Evolutionary conservation across 2,797 vertebrate genomes (phyloP).

Genomic region (Sebastes jordani): DNA sequence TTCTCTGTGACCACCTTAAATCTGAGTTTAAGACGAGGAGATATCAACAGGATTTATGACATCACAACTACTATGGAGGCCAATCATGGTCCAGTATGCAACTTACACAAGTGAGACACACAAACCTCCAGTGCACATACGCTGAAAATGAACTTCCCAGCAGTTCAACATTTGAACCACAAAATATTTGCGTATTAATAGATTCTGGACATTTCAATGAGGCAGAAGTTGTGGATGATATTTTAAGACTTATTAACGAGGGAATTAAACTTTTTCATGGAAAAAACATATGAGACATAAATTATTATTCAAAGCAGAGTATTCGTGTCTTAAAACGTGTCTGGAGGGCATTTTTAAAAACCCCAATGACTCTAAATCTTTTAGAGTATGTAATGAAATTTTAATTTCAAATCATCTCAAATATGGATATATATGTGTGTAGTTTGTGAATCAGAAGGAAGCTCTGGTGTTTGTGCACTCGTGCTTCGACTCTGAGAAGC

Average conservation of each 20-base stretch:
- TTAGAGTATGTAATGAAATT: neutral
- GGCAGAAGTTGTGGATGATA: neutral
- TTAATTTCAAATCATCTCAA: neutral
- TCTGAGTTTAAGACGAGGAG: neutral
- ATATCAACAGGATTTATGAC: neutral
- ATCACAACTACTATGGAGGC: neutral
- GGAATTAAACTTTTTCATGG: neutral
- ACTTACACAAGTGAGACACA: neutral
- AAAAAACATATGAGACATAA: neutral
- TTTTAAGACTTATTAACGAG: neutral
- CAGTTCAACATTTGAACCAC: neutral
- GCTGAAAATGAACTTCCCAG: neutral
- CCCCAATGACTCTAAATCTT: neutral
- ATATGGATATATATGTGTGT: neutral
- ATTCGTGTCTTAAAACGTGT: neutral
- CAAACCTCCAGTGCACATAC: neutral
- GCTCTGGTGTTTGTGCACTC: neutral
- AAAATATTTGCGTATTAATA: neutral
- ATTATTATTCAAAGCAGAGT: conserved; percentile 2
- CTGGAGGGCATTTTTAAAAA: neutral
- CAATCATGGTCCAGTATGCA: neutral
- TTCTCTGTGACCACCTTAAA: neutral
- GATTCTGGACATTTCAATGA: neutral
- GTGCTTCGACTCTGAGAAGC: neutral
- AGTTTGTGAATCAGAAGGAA: neutral